Evolutionary conservation across 2,113 vertebrate genomes (phyloP), one percentile per base, ranked within the genome.

Genomic region (Prolemur simus): DNA sequence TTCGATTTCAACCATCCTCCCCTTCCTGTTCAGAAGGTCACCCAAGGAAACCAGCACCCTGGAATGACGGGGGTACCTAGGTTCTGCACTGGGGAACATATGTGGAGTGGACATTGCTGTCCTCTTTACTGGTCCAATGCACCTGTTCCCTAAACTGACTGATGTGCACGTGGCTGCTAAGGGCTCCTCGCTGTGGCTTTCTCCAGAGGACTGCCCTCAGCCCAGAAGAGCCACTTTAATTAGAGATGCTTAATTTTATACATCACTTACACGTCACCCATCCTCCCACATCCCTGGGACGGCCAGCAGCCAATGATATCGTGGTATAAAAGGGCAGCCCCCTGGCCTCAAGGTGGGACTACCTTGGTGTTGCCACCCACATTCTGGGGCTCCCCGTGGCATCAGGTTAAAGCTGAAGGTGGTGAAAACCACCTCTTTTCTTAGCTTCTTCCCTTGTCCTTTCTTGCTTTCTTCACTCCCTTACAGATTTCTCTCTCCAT

Each of bases 21-120:
- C 17, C 23, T 32, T 82, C 47, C 54, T 74, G 25, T 54, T 71
- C 49, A 32, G 49, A 82, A 92, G 29, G 8, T 32, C 49, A 14
- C 5, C 47, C 25, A 20, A 10, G 49, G 8, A 90, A 47, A 29
- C 17, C 39, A 52, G 68, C 0, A 18, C 18, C 34, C 52, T 85
- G 45, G 25, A 27, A 47, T 7, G 21, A 81, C 47, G 0, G 0
- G 3, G 27, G 15, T 7, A 18, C 32, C 42, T 39, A 1, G 4
- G 17, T 23, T 37, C 21, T 52, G 47, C n/a, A 14, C 18, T 78
- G 23, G 66, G 39, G 58, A 8, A 37, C 5, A 1, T 6, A 2
- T 3, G 23, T 27, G 45, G 8, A 20, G 29, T 14, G 17, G 82
- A 25, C 1, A 2, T 12, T 27, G 58, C 42, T 49, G 27, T 37